Conservation (phyloP, 2,888 invertebrate genomes). For the Andrena hattorfiana region DNA sequence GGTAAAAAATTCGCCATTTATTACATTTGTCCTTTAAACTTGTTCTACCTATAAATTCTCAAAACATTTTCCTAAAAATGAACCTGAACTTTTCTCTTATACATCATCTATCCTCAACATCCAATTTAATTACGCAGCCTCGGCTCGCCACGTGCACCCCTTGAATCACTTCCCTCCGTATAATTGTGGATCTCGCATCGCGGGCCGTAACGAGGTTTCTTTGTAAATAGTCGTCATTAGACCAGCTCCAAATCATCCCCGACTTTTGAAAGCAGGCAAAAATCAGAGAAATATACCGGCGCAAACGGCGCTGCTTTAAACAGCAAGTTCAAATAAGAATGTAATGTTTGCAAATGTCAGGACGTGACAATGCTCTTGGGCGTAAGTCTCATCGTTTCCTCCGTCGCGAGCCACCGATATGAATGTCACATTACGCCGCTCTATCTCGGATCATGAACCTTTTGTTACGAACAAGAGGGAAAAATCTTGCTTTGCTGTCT, state of each 20-base stretch:
- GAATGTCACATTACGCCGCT: constrained; percentile 50
- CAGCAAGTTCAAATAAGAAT: constrained; percentile 40
- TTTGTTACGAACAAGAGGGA: constrained; percentile 40
- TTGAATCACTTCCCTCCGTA: neutral
- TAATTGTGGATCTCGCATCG: neutral
- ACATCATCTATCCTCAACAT: neutral
- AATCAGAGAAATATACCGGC: constrained; percentile 34
- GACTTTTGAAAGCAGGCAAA: constrained; percentile 1
- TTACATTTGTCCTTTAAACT: no score
- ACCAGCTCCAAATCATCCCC: constrained; percentile 7
- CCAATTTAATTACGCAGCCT: constrained; percentile 8
- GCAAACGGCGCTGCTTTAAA: constrained; percentile 39
- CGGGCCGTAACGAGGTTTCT: neutral
- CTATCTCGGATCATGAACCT: constrained; percentile 60
- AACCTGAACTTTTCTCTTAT: no score
- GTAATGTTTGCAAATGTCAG: constrained; percentile 53
- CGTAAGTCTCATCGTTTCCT: constrained; percentile 49
- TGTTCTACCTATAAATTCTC: no score
- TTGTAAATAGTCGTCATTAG: constrained; percentile 25
- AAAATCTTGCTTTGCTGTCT: constrained; percentile 50
- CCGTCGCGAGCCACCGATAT: constrained; percentile 33
- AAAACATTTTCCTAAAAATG: no score
- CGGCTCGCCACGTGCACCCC: neutral
- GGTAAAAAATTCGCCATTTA: no score
- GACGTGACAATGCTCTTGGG: constrained; percentile 58